Percentiles rank a stretch among this genome's conserved stretches.
Conservation (phyloP, 2,797 vertebrate genomes). For the Denticeps clupeoides region DNA sequence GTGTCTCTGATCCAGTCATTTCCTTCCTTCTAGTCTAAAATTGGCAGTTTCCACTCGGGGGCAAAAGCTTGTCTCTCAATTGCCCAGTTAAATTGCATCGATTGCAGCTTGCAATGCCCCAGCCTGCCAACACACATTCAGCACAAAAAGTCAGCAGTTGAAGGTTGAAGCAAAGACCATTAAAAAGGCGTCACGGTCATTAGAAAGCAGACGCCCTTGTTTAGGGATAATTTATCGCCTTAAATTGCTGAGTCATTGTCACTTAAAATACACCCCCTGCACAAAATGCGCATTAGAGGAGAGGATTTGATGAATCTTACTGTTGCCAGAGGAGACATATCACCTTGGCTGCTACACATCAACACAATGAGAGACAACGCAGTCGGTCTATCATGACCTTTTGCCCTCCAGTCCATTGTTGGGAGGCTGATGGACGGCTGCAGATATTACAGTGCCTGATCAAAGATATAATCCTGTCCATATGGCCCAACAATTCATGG, state of each 20-base stretch:
- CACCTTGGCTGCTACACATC: no score
- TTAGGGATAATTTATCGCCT: slow-evolving; percentile 9
- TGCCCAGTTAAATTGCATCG: slow-evolving; percentile 11
- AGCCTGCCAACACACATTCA: slow-evolving; percentile 9
- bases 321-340: no score
- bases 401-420: no score
- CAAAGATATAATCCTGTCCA: no score
- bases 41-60: slow-evolving; percentile 17
- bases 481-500: no score
- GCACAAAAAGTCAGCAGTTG: slow-evolving; percentile 6
- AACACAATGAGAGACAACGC: no score
- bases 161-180: slow-evolving; percentile 12
- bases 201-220: not conserved
- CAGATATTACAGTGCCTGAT: no score
- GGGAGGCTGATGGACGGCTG: no score
- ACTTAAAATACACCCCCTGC: slow-evolving; percentile 9
- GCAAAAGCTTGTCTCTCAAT: slow-evolving; percentile 17
- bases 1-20: slow-evolving; percentile 11
- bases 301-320: no score
- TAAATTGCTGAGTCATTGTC: slow-evolving; percentile 10
- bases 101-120: slow-evolving; percentile 8
- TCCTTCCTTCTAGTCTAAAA: slow-evolving; percentile 9
- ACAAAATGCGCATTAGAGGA: not conserved
- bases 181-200: not conserved
- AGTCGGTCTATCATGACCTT: no score